Conservation (phyloP, 2,888 invertebrate genomes). For the Trachelus tabidus region DNA sequence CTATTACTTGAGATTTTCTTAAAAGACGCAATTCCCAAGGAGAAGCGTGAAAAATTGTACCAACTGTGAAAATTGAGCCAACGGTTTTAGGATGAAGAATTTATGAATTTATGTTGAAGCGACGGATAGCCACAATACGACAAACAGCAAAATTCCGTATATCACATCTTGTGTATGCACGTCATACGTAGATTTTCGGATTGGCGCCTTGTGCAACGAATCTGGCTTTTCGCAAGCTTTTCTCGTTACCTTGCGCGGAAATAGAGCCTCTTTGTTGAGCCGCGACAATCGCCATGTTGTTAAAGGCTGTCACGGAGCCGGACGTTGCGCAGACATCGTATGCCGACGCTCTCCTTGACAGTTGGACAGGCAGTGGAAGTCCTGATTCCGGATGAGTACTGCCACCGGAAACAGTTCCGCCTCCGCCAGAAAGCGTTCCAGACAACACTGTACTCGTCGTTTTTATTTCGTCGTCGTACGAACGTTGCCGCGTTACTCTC, state of each 20-base stretch:
- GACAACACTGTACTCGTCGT: constrained; percentile 44
- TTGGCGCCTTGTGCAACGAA: no score
- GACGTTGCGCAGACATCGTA: constrained; percentile 83
- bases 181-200: no score
- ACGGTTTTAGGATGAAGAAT: no score
- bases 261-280: constrained; percentile 58
- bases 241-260: constrained; percentile 50
- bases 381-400: constrained; percentile 67
- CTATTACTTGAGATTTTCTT: no score
- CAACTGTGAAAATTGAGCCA: no score
- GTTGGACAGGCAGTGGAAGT: constrained; percentile 77
- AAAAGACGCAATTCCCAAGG: no score
- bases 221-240: neutral
- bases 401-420: constrained; percentile 27
- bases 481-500: constrained; percentile 79
- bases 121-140: no score
- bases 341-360: constrained; percentile 85
- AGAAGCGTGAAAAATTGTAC: no score
- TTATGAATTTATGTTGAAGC: no score
- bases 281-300: constrained; percentile 63
- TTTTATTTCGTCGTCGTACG: constrained; percentile 84
- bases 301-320: constrained; percentile 60
- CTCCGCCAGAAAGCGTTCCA: constrained; percentile 27
- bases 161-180: no score
- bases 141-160: no score